A percentile compares a stretch with the other conserved stretches of the same genome.
phyloP scores from a whole-genome alignment of 2,888 invertebrate species.

The Adineta ricciae region DNA sequence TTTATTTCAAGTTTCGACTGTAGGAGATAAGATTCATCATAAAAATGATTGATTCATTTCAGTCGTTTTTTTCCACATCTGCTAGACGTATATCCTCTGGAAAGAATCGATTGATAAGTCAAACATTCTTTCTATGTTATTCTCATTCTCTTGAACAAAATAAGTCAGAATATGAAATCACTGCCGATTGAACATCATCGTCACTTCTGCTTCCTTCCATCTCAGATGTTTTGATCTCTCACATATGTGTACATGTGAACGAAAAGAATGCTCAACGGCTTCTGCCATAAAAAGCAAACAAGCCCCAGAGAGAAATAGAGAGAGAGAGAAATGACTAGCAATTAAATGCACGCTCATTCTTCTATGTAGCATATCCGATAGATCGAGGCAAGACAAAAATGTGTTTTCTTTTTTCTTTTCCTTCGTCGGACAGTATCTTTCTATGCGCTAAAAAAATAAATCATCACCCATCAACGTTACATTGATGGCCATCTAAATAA shows the following conservation, averaged over 20 bases:
- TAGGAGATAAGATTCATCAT: not conserved
- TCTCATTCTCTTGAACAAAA: not conserved
- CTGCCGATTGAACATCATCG: not conserved
- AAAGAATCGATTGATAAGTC: not conserved
- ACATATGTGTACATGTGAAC: not conserved
- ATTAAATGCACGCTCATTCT: not conserved
- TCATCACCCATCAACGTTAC: not conserved
- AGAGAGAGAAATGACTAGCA: not conserved
- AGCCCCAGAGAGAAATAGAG: not conserved
- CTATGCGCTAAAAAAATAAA: not conserved
- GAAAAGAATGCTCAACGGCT: not conserved
- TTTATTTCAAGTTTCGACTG: not conserved
- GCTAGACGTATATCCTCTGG: not conserved
- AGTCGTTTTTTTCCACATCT: not conserved
- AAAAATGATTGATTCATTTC: not conserved
- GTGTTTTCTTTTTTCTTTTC: not conserved
- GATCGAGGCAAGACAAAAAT: not conserved
- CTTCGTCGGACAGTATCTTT: not conserved
- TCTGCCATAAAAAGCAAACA: not conserved
- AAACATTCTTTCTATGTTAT: not conserved
- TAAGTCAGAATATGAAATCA: not conserved
- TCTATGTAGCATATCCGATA: not conserved
- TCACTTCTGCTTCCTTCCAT: not conserved
- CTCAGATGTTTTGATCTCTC: not conserved
- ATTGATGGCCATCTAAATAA: slow-evolving; percentile 5